Evolutionary conservation across 2,113 vertebrate species (phyloP), one percentile per base, ranked within the genome.

Genomic region (Hyla sarda): DNA sequence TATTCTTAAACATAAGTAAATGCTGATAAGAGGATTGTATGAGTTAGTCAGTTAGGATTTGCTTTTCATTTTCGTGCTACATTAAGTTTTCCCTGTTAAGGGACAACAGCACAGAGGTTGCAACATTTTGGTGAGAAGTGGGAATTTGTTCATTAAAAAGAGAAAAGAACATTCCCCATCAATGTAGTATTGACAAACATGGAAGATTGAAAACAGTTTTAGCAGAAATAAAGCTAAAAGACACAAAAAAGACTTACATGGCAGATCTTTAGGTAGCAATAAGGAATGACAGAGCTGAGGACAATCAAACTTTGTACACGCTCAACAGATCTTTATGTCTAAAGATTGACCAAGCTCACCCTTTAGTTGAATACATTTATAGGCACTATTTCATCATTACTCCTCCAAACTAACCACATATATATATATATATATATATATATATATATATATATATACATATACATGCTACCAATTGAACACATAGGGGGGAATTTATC

Each of bases 11-110:
- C 65, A 69, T 34, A 5, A 34, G 32, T 30, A 69, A 69, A 14
- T 69, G 65, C 65, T 69, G 65, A 69, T 34, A 19, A 69, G 65
- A 34, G 65, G 17, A 69, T 37, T 69, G 21, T 67, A 16, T 30
- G 62, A 12, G 2, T 17, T 19, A 69, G 23, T 58, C 56, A 58
- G 65, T 69, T 34, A 69, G 17, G 65, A 69, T 69, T 67, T 37
- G 65, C 65, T 69, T 69, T 69, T 37, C 65, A 69, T 69, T 69
- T 69, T 69, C 65, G 14, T 69, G 65, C 65, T 69, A 69, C 65
- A 69, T 69, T 69, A 69, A 69, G 65, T 69, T 69, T 69, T 21
- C 17, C 10, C 65, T 34, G 65, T 69, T 69, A 69, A 69, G 65
- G 16, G 65, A 69, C 32, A 69, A 34, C 65, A 37, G 32, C 65